Base-by-base conservation (phyloP, 2,113 vertebrate genomes). In the Mesocricetus auratus region DNA sequence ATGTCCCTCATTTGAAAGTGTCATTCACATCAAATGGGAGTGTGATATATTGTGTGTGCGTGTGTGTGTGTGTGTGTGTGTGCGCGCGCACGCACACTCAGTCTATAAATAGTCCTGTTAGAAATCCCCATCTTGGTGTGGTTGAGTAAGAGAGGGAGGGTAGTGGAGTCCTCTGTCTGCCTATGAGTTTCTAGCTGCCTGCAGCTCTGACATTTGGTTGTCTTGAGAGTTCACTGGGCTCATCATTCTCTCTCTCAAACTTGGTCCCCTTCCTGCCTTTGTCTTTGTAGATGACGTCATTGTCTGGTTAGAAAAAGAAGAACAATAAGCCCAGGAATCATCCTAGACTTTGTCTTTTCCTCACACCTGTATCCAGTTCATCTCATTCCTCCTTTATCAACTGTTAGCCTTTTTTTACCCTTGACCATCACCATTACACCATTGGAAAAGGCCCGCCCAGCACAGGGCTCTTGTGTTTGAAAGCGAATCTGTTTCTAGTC, bases 1-100 rank as follows among this genome's bases (percentile, higher is more conserved):
- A 91, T 88, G 50, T 71, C 92, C 89, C 79, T 93, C 69, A 95
- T 94, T 96, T 95, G 92, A 95, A 96, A 92, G 56, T 96, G 79
- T 90, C 92, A 96, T 92, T 94, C 90, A 81, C 74, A 93, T 96
- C 91, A 97, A 45, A 36, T 29, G 86, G 74, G 89, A 93, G 69
- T 96, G 78, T 85, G 68, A 89, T 82, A 56, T 85, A 78, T 89
- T 95, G 69, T 45, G 24, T 24, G 73, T 56, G 53, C 1, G 50
- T 53, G 50, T 8, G 50, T 53, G 50, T 50, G 50, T 53, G 50
- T 53, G 50, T 50, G 50, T 50, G 50, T 53, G 3, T 4, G 71
- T 22, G 39, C 7, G 22, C 60, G 53, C n/a, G n/a, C n/a, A n/a
- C n/a, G n/a, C 81, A 88, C 83, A 81, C 78, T 39, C 69, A 56